Evolutionary conservation across 1,140 invertebrate genomes (phyloP), one percentile per base, ranked within the genome.

Genomic region (Dendroctonus valens): DNA sequence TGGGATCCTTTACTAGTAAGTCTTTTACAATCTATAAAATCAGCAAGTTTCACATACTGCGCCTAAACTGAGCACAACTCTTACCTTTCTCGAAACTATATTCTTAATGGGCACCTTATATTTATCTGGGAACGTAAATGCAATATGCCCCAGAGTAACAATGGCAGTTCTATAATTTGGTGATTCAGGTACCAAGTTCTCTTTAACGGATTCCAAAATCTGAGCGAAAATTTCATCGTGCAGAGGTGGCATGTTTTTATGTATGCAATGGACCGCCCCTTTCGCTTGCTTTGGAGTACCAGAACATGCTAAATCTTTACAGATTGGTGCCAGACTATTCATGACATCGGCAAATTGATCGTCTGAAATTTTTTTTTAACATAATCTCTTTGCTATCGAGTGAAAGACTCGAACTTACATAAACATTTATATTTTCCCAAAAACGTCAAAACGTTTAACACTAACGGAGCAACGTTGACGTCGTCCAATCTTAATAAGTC

Each of bases 241-340:
- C 73, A 91, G 84, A 69, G 89, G 85, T 11, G 88, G 87, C 74
- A 93, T 90, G 78, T 96, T 94, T 7, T 91, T 89, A 74, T 86
- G 93, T 46, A 98, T 86, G 81, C 96, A 98, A 67, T 92, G 84
- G 40, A 98, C 90, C 5, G 96, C 94, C 75, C 97, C 94, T 79
- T 99, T 99, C 0, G 95, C 94, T 80, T 98, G 95, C 80, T 97
- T 97, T 0, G 93, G 89, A 3, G 92, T 94, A 5, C 95, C 96
- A 37, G 88, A 87, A 72, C 92, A 88, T 0, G 92, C 90, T 76
- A 96, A 91, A 38, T 89, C 88, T 74, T 93, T 91, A 75, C 96
- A 94, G 44, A 94, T 86, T 3, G 91, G 91, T 26, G 92, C 87
- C 74, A 98, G 79, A 61, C 82, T 81, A 37, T 88, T 84, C 79